Conservation (phyloP, 2,888 invertebrate species). For the Hyposoter didymator region DNA sequence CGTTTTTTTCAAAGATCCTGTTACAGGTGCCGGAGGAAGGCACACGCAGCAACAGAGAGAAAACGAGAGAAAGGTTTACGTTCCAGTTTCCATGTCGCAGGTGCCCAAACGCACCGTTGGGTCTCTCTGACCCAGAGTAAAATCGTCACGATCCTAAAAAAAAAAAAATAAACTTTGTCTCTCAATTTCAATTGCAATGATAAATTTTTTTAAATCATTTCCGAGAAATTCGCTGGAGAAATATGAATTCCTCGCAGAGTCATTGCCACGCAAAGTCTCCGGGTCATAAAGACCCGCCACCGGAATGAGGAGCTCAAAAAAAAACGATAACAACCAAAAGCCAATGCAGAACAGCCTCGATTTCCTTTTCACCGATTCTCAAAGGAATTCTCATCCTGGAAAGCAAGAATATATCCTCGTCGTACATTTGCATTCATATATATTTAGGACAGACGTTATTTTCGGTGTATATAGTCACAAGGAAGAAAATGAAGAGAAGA, state of each 20-base stretch:
- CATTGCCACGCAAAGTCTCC: not conserved
- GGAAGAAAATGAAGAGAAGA: conserved; percentile 34
- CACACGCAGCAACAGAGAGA: conserved; percentile 57
- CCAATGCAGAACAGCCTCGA: not conserved
- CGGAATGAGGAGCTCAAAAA: not conserved
- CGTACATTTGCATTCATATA: conserved; percentile 71
- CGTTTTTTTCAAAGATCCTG: conserved; percentile 38
- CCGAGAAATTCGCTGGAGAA: not conserved
- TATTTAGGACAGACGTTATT: conserved; percentile 66
- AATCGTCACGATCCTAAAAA: not conserved
- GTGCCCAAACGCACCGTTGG: not conserved
- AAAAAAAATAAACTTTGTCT: not conserved
- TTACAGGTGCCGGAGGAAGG: conserved; percentile 63
- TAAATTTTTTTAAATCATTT: not conserved
- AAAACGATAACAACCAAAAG: not conserved
- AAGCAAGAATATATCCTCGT: conserved; percentile 54
- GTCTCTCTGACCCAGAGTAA: not conserved
- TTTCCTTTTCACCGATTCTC: conserved; percentile 40
- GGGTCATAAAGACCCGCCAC: not conserved
- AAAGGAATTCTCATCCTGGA: conserved; percentile 14
- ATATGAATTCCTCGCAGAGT: not conserved
- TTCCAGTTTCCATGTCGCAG: conserved; percentile 25
- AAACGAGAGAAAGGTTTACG: not conserved
- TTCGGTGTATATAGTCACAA: conserved; percentile 6
- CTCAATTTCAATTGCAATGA: not conserved